phyloP scores from a whole-genome alignment of 2,888 invertebrate genomes.

The Fissipunctia ypsillon region DNA sequence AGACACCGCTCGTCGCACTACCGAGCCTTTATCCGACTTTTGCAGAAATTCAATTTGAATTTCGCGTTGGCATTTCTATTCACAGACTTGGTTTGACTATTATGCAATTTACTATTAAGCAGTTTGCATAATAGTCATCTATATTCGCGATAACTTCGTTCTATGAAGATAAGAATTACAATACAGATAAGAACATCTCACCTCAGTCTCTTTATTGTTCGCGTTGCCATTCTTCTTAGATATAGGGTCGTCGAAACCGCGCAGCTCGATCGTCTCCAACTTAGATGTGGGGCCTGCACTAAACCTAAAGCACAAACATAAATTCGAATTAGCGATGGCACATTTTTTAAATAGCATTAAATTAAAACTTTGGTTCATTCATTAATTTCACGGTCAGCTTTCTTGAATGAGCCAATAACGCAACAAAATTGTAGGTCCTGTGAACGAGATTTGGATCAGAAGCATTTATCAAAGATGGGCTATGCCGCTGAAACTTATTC shows the following conservation, averaged over 20 bases:
- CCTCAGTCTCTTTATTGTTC: conserved; percentile 83
- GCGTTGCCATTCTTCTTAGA: conserved; percentile 80
- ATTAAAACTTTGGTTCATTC: not conserved
- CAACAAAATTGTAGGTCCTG: not conserved
- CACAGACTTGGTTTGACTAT: not conserved
- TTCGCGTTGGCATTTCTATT: not conserved
- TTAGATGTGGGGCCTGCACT: conserved; percentile 97
- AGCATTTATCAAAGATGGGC: not conserved
- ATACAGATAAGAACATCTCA: conserved; percentile 49
- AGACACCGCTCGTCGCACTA: no score
- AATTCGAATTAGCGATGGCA: not conserved
- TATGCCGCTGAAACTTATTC: not conserved
- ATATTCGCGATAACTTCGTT: not conserved
- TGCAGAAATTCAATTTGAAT: not conserved
- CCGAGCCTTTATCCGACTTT: not conserved
- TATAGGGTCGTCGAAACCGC: conserved; percentile 94
- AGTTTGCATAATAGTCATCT: not conserved
- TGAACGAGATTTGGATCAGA: not conserved
- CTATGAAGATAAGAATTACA: not conserved
- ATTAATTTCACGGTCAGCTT: not conserved
- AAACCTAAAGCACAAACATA: conserved; percentile 85
- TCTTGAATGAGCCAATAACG: not conserved
- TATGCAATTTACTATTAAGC: not conserved
- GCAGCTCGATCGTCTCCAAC: conserved; percentile 97
- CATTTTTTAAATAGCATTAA: not conserved